These are phyloP conservation scores for Xylocopa sonorina DNA, from an alignment of 1,140 invertebrate species.

Conservation along the genomic window DNA sequence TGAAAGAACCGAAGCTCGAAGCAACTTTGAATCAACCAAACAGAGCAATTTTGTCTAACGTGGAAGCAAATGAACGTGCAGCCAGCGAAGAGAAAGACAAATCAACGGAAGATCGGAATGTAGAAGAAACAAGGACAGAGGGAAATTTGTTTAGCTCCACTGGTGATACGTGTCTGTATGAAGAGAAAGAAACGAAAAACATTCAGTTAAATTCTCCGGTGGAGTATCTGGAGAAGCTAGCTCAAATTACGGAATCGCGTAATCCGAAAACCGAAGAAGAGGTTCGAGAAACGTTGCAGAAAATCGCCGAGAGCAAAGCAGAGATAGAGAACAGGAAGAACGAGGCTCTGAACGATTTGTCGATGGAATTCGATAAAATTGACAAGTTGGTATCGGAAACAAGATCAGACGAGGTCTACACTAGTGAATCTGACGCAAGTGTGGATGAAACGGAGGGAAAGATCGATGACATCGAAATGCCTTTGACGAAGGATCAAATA, in stretches of 20 bases:
- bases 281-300: slow-evolving; percentile 47
- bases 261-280: slow-evolving; percentile 50
- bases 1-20: slow-evolving; percentile 2
- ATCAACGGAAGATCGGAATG: neutral
- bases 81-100: neutral
- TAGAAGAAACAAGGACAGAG: neutral
- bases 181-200: neutral
- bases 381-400: slow-evolving; percentile 43
- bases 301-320: slow-evolving; percentile 64
- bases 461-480: slow-evolving; percentile 38
- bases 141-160: neutral
- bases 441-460: neutral
- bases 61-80: neutral
- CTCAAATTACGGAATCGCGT: slow-evolving; percentile 28
- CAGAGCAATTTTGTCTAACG: too few relatives aligned
- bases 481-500: slow-evolving; percentile 56
- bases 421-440: slow-evolving; percentile 32
- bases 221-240: slow-evolving; percentile 46
- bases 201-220: neutral
- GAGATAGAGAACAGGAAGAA: slow-evolving; percentile 67
- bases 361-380: slow-evolving; percentile 61
- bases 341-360: slow-evolving; percentile 60
- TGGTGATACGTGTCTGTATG: too few relatives aligned
- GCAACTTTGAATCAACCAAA: neutral
- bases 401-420: neutral